Percentiles rank a stretch among this genome's conserved stretches.
Evolutionary conservation across 2,888 invertebrate genomes (phyloP).

Genomic region (Odontocerum albicorne): DNA sequence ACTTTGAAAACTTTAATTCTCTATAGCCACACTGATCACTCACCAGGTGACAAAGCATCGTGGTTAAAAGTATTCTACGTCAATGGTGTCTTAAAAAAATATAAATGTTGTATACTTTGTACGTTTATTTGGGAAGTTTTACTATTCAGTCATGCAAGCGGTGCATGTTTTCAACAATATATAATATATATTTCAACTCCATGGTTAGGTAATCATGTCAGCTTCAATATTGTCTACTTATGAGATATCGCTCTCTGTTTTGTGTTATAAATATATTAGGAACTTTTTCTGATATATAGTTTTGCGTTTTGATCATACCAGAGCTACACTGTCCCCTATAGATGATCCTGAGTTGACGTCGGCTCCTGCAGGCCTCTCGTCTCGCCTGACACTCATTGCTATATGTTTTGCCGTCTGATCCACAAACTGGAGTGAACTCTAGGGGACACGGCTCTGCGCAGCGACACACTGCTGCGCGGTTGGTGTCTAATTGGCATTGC

Average conservation of each 20-base stretch:
- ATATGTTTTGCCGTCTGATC: constrained; percentile 80
- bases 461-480: constrained; percentile 75
- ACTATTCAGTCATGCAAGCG: too few relatives aligned
- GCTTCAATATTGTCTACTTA: background rate
- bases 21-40: too few relatives aligned
- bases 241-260: background rate
- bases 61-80: too few relatives aligned
- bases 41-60: too few relatives aligned
- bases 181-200: too few relatives aligned
- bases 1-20: too few relatives aligned
- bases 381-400: constrained; percentile 83
- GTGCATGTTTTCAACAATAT: too few relatives aligned
- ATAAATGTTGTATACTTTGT: too few relatives aligned
- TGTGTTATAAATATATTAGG: background rate
- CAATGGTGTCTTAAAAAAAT: too few relatives aligned
- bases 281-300: background rate
- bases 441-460: constrained; percentile 81
- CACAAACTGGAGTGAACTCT: constrained; percentile 77
- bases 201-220: background rate
- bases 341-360: constrained; percentile 74
- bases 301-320: constrained; percentile 64
- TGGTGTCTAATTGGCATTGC: constrained; percentile 80
- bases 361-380: constrained; percentile 76
- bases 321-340: constrained; percentile 83
- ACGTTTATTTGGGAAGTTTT: too few relatives aligned